Conservation (phyloP, 2,113 vertebrate genomes). For the Epinephelus lanceolatus region DNA sequence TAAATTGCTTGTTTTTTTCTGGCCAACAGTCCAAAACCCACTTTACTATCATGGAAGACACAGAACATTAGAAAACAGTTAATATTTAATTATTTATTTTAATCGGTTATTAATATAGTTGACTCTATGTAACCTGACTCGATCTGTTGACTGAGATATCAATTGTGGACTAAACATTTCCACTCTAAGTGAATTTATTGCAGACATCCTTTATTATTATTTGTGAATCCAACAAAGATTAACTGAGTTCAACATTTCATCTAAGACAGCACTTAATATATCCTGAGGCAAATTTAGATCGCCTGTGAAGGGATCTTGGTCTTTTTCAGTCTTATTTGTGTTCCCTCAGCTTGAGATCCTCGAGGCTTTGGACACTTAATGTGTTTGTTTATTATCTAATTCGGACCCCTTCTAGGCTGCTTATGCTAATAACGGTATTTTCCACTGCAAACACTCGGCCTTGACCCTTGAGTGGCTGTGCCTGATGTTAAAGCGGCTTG, state of each 20-base stretch:
- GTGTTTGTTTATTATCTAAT: slow-evolving; percentile 41
- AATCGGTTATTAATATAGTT: no score
- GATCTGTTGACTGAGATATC: neutral
- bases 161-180: neutral
- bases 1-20: no score
- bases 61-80: neutral
- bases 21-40: neutral
- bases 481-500: slow-evolving; percentile 20
- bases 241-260: neutral
- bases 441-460: neutral
- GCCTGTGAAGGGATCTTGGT: neutral
- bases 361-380: neutral
- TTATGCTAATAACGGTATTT: slow-evolving; percentile 18
- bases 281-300: slow-evolving; percentile 8
- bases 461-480: slow-evolving; percentile 21
- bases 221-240: neutral
- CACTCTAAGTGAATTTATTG: neutral
- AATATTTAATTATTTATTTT: neutral
- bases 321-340: slow-evolving; percentile 12
- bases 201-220: neutral
- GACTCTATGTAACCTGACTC: no score
- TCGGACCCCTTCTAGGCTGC: slow-evolving; percentile 3
- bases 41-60: neutral
- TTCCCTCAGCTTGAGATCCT: slow-evolving; percentile 29
- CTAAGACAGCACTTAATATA: no score